Base-by-base conservation (phyloP, 2,888 invertebrate genomes). In the Leucozona laternaria region DNA sequence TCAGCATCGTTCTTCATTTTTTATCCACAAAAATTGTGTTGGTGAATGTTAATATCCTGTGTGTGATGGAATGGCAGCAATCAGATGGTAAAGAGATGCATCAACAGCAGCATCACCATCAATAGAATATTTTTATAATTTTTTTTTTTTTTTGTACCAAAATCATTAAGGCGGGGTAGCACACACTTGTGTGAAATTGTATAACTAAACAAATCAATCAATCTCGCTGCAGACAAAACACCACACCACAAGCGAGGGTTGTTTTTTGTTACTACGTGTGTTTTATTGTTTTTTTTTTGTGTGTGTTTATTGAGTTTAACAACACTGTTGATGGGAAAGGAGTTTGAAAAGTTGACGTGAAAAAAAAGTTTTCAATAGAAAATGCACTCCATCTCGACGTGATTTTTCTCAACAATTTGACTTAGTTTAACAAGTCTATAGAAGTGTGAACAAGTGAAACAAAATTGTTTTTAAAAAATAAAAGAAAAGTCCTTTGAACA, bases 131-230 rank as follows among this genome's bases (percentile, higher is more conserved):
- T 37, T 40, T 40, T 60, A 2, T 17, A 34, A 13, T 2, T 6
- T 55, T 28, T 55, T 6, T 13, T 7, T 15, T 7, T 34, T 13
- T 34, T 22, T n/a, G 10, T 58, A 34, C 45, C 66, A 17, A 58
- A 37, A 58, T 22, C 60, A 15, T 60, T 17, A 60, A 60, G 60
- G 37, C 72, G 60, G 75, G 79, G 64, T 75, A 70, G 25, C 15
- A 55, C 15, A 55, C 77, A 71, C 48, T 70, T 60, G 71, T 81
- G 81, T 81, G 85, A 81, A 86, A 78, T 86, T 86, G 81, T 86
- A 82, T 86, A 86, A 86, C 78, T 71, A 86, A 79, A 87, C 87
- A 82, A 86, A 86, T 86, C 86, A 86, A 86, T 86, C 86, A 87
- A 79, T 83, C 57, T 34, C 79, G 70, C 79, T 76, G 82, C 57